These are phyloP conservation scores for Cephus sareptanus DNA, from an alignment of 2,888 invertebrate species.

Conservation along the genomic window DNA sequence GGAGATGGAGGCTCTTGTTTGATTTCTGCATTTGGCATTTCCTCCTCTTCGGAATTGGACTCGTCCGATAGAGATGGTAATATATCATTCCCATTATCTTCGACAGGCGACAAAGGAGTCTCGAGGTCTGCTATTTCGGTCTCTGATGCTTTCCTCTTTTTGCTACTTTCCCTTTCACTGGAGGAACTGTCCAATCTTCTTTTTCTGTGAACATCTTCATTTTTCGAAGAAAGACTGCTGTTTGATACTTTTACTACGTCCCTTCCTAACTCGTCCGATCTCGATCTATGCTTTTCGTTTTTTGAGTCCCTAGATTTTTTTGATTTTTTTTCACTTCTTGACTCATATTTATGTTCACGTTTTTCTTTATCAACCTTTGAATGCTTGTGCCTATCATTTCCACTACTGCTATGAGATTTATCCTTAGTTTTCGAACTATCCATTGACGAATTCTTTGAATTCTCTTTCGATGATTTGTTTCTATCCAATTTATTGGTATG, in stretches of 20 bases:
- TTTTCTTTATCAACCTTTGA: slow-evolving; percentile 23
- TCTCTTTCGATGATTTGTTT: slow-evolving; percentile 37
- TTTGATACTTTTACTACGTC: slow-evolving; percentile 30
- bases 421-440: slow-evolving; percentile 30
- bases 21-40: slow-evolving; percentile 15
- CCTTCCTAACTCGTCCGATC: slow-evolving; percentile 35
- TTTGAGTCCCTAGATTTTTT: slow-evolving; percentile 24
- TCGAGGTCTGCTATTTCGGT: slow-evolving; percentile 14
- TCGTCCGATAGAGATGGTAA: slow-evolving; percentile 24
- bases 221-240: slow-evolving; percentile 22
- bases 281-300: slow-evolving; percentile 33
- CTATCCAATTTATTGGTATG: slow-evolving; percentile 33
- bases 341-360: slow-evolving; percentile 33
- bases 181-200: slow-evolving; percentile 37
- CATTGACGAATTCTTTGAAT: slow-evolving; percentile 28
- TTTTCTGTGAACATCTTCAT: slow-evolving; percentile 36
- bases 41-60: slow-evolving; percentile 27
- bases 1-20: slow-evolving; percentile 20
- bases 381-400: slow-evolving; percentile 29
- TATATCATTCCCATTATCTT: slow-evolving; percentile 18
- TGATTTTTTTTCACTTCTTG: slow-evolving; percentile 37
- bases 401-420: slow-evolving; percentile 28
- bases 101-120: slow-evolving; percentile 3
- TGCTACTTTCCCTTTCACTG: slow-evolving; percentile 30
- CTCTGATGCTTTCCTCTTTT: slow-evolving; percentile 39